These are phyloP conservation scores for Synanthedon myopaeformis DNA, from an alignment of 2,888 invertebrate genomes.

Conservation along the genomic window DNA sequence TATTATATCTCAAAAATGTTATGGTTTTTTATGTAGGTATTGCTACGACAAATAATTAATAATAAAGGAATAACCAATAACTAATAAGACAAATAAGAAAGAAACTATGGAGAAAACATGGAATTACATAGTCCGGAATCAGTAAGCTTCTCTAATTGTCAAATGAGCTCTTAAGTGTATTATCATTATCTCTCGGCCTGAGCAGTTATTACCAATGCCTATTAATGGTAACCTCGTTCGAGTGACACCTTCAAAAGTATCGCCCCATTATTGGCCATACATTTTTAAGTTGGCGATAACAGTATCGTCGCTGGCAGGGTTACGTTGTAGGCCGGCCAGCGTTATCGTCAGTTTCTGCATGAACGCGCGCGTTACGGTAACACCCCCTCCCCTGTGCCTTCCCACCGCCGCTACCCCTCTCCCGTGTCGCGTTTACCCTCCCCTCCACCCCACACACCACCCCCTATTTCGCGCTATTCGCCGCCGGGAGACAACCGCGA, in stretches of 20 bases:
- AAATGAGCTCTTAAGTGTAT: too few relatives aligned
- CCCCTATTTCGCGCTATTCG: constrained; percentile 13
- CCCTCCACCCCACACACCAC: constrained; percentile 11
- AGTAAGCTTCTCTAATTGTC: too few relatives aligned
- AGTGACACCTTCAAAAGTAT: constrained; percentile 2
- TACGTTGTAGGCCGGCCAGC: constrained; percentile 62
- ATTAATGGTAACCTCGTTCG: not conserved
- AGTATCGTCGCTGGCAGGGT: constrained; percentile 49
- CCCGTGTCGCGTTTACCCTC: constrained; percentile 9
- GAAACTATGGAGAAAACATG: too few relatives aligned
- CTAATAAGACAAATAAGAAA: too few relatives aligned
- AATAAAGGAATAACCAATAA: too few relatives aligned
- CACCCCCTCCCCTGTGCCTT: constrained; percentile 17
- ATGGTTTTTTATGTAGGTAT: too few relatives aligned
- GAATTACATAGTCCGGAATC: too few relatives aligned
- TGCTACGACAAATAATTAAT: too few relatives aligned
- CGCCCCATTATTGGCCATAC: constrained; percentile 54
- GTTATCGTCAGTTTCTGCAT: constrained; percentile 70
- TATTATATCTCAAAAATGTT: too few relatives aligned
- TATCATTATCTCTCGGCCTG: not conserved
- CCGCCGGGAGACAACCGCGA: constrained; percentile 34
- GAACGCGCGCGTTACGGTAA: constrained; percentile 62
- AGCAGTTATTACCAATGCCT: too few relatives aligned
- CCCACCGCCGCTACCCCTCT: constrained; percentile 10
- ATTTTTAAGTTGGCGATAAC: constrained; percentile 58